Evolutionary conservation across 2,113 vertebrate genomes (phyloP).

Genomic region (Lophius piscatorius): DNA sequence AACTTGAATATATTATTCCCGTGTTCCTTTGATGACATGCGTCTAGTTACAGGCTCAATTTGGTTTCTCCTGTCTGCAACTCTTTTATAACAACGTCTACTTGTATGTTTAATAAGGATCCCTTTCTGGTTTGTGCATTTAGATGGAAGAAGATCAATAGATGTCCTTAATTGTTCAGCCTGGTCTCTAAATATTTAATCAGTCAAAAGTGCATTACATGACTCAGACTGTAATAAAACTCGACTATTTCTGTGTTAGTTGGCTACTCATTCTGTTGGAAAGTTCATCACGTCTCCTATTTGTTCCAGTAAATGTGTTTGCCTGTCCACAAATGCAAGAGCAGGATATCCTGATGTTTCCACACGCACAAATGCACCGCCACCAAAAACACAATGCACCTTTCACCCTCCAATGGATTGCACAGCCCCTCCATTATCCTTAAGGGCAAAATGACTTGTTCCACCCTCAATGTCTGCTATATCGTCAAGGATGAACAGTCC

Average conservation of each 20-base stretch:
- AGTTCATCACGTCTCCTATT: slow-evolving; percentile 13
- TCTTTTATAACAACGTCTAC: background rate
- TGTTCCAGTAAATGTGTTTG: slow-evolving; percentile 42
- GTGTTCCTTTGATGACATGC: too few relatives aligned
- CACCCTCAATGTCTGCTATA: slow-evolving; percentile 3
- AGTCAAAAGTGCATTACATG: background rate
- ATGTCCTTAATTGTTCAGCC: background rate
- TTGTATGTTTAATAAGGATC: background rate
- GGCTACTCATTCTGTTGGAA: slow-evolving; percentile 3
- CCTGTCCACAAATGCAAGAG: slow-evolving; percentile 37
- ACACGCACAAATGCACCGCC: slow-evolving; percentile 36
- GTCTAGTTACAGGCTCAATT: too few relatives aligned
- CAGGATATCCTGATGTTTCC: slow-evolving; percentile 67
- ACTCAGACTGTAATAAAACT: background rate
- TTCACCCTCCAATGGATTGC: slow-evolving; percentile 17
- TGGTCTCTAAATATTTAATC: slow-evolving; percentile 6
- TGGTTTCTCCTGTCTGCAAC: too few relatives aligned
- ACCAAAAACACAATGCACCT: slow-evolving; percentile 48
- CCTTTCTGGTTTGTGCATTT: background rate
- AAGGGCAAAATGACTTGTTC: too few relatives aligned
- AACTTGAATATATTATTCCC: too few relatives aligned
- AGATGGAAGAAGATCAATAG: background rate
- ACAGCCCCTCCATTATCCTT: slow-evolving; percentile 43
- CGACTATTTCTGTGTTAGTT: background rate
- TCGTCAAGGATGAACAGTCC: slow-evolving; percentile 10